Evolutionary conservation across 2,888 invertebrate species (phyloP).

Genomic region (Brassicogethes aeneus): DNA sequence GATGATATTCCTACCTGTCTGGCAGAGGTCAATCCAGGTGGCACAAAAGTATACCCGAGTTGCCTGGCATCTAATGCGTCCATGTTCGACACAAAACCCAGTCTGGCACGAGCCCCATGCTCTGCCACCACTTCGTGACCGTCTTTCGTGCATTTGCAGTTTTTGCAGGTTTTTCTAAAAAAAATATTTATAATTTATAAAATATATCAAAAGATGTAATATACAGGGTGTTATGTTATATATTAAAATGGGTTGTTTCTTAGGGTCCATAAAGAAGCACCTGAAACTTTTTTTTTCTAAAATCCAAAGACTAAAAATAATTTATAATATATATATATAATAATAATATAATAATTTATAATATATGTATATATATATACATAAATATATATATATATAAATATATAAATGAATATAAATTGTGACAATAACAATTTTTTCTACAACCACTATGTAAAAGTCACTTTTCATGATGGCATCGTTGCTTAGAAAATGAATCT

Average conservation of each 20-base stretch:
- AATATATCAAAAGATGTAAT: neutral
- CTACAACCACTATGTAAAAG: no score
- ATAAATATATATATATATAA: neutral
- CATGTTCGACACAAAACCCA: constrained; percentile 46
- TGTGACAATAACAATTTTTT: no score
- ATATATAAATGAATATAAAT: neutral
- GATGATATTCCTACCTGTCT: no score
- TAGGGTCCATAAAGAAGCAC: no score
- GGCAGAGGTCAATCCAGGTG: constrained; percentile 36
- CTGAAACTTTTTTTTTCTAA: no score
- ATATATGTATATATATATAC: neutral
- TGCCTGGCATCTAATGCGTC: constrained; percentile 48
- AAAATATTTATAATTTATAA: constrained; percentile 18
- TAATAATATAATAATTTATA: neutral
- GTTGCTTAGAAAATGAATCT: no score
- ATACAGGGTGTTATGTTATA: no score
- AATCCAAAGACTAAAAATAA: no score
- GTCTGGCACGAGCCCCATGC: constrained; percentile 35
- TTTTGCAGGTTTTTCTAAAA: constrained; percentile 85
- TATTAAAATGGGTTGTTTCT: no score
- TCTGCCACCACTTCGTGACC: constrained; percentile 65
- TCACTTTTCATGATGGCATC: no score
- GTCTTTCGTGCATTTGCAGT: constrained; percentile 87
- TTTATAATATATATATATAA: neutral
- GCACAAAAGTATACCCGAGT: constrained; percentile 39